Base-by-base conservation (phyloP, 2,888 invertebrate genomes). In the Sisyra terminalis region DNA sequence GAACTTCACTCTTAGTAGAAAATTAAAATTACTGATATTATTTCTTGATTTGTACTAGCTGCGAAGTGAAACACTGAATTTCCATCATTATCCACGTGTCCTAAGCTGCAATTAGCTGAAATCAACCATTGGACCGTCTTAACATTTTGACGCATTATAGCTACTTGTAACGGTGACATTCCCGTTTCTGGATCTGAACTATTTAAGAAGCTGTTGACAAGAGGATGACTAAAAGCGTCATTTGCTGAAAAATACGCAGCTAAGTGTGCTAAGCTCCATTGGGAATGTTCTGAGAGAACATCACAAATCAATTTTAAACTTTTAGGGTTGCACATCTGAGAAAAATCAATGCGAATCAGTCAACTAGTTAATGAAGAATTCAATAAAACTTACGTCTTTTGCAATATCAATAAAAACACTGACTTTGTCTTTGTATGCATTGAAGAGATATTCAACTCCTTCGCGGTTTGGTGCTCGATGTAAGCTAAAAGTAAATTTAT, bases 1-100 rank as follows among this genome's bases (percentile, higher is more conserved):
- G n/a, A n/a, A n/a, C n/a, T n/a, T n/a, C n/a, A n/a, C n/a, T n/a
- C n/a, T n/a, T n/a, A n/a, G n/a, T n/a, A n/a, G n/a, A n/a, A n/a
- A n/a, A n/a, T n/a, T n/a, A 15, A 15, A 67, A 72, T 70, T 59
- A 85, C 86, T 60, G 71, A 70, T 45, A 93, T 80, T 47, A 90
- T 83, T 50, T 90, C 86, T 57, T 84, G 85, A 48, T 75, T 79
- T 38, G 83, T 79, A 43, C 69, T 75, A 1, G 92, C 88, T 6
- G 92, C 92, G 57, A 82, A 86, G 59, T 94, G 94, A 56, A 82
- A 87, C 2, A 90, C 82, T 0, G 85, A 84, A 56, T 88, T 85
- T 1, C 78, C 82, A 44, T 81, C 74, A 44, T 70, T 63, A 56
- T 89, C 88, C 18, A 81, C 63, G 48, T 75, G 78, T 46, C 80